Evolutionary conservation across 2,113 vertebrate genomes (phyloP), one percentile per base, ranked within the genome.

Genomic region (Apteryx mantelli): DNA sequence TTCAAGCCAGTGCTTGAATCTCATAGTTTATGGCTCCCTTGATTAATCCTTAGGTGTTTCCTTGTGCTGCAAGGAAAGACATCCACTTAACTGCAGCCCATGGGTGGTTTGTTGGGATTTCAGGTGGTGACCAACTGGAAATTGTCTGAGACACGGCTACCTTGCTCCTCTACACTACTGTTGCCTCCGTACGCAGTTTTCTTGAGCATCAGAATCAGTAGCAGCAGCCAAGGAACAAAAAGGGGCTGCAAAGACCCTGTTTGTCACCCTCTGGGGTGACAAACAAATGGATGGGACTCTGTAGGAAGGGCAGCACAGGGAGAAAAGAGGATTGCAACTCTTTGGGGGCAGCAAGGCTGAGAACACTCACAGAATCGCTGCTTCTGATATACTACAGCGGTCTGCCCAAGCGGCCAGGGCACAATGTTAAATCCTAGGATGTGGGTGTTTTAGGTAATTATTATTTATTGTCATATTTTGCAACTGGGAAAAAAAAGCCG

Each of bases 371-470:
- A 24, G 87, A 82, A 74, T 32, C 30, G 78, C 68, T 76, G 4
- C 15, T 74, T 68, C 25, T 55, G 28, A 17, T 42, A 17, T 9
- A 42, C 58, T 91, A 18, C 83, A 60, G 38, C 52, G 44, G 5
- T 53, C 32, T 92, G 17, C 65, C 79, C 44, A 66, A 78, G 84
- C 3, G 4, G 8, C 10, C 1, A 5, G 65, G 88, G 28, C 79
- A n/a, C 38, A 19, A 4, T 22, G 70, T 65, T 76, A 82, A 86
- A 93, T 89, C 85, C 91, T 89, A 83, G 21, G 8, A 6, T 48
- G 17, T 22, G 86, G 22, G 20, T 55, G 42, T 36, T 84, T 91
- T 91, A 92, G 97, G 97, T 97, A 95, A 84, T 94, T 46, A 48
- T 79, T 89, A 93, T 93, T 97, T 63, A 88, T 44, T 78, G 64